These are phyloP conservation scores for Suillia variegata DNA, from an alignment of 2,888 invertebrate genomes.

Conservation along the genomic window DNA sequence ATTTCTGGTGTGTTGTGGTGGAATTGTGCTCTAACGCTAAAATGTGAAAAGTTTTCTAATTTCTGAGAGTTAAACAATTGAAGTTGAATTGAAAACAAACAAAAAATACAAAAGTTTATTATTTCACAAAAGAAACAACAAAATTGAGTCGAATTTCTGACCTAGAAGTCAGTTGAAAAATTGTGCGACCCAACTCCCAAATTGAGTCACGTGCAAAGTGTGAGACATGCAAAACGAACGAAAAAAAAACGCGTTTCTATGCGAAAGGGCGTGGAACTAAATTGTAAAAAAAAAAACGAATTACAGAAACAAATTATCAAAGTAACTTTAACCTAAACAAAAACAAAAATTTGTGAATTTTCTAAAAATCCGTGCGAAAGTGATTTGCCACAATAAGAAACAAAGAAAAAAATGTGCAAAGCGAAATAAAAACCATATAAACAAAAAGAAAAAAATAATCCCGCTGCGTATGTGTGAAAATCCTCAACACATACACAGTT, in stretches of 20 bases:
- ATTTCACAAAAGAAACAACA: background rate
- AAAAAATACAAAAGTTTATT: too few species aligned
- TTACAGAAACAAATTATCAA: background rate
- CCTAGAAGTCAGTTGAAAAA: background rate
- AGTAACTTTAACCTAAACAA: too few species aligned
- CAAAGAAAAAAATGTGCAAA: background rate
- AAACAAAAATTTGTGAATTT: too few species aligned
- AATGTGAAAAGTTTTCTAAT: background rate
- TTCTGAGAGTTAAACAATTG: too few species aligned
- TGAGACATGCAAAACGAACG: slow-evolving; percentile 7
- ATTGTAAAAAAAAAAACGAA: background rate
- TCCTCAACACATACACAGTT: background rate
- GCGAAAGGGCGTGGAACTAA: slow-evolving; percentile 25
- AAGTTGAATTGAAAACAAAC: too few species aligned
- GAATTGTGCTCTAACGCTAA: background rate
- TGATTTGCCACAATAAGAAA: background rate
- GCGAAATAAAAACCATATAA: background rate
- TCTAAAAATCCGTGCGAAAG: too few species aligned
- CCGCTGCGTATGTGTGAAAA: too few species aligned
- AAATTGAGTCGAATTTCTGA: background rate
- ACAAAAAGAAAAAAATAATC: background rate
- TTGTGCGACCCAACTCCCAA: background rate
- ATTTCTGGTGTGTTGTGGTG: background rate
- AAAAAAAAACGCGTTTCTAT: too few species aligned
- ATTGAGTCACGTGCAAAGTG: slow-evolving; percentile 18